Percentiles rank a stretch among this genome's conserved stretches.
Conservation (phyloP, 2,888 invertebrate genomes). For the Lingula anatina region DNA sequence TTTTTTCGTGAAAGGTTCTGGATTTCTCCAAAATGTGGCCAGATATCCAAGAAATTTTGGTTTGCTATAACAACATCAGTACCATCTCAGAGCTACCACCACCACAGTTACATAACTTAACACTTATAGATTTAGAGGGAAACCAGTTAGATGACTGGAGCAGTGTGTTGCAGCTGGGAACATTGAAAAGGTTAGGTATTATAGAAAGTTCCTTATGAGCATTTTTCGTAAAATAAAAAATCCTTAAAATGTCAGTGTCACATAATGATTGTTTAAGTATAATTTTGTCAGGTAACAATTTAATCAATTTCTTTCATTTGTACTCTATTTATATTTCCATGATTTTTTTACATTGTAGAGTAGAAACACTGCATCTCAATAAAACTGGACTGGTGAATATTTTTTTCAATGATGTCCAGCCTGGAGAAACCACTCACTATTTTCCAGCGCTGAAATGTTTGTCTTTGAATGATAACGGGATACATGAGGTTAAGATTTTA, state of each 20-base stretch:
- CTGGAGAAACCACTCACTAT: constrained; percentile 56
- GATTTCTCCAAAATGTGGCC: constrained; percentile 65
- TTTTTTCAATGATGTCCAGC: constrained; percentile 54
- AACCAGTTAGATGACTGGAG: constrained; percentile 72
- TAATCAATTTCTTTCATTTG: not conserved
- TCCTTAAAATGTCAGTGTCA: too few relatives aligned
- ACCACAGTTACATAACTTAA: constrained; percentile 52
- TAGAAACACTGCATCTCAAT: constrained; percentile 57
- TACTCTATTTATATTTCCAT: constrained; percentile 17
- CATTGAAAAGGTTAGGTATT: constrained; percentile 46
- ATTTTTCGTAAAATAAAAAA: too few relatives aligned
- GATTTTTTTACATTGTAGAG: constrained; percentile 47
- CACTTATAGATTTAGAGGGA: constrained; percentile 67
- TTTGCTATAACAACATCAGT: constrained; percentile 70
- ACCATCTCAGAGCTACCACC: constrained; percentile 58
- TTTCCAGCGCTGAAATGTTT: constrained; percentile 69
- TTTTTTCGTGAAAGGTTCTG: constrained; percentile 58
- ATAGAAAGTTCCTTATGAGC: too few relatives aligned
- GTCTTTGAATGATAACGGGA: constrained; percentile 70
- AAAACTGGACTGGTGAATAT: constrained; percentile 55
- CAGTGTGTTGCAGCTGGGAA: constrained; percentile 70
- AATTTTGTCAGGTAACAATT: too few relatives aligned
- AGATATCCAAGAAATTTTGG: constrained; percentile 39
- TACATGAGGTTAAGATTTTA: constrained; percentile 65
- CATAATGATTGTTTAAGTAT: too few relatives aligned